These are phyloP conservation scores for Agonopterix heracliana DNA, from an alignment of 2,888 invertebrate species.

Conservation along the genomic window DNA sequence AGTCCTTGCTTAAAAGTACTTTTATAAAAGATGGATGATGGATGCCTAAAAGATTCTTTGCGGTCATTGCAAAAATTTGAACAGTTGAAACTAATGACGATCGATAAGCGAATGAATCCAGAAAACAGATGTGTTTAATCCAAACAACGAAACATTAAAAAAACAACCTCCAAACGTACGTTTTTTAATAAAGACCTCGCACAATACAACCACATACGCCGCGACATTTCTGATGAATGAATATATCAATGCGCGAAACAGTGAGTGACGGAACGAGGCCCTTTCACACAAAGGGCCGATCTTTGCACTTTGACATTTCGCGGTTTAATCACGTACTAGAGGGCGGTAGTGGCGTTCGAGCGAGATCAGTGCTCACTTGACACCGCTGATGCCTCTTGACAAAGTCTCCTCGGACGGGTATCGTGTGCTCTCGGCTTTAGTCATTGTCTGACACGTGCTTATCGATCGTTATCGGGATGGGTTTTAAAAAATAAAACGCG, in stretches of 20 bases:
- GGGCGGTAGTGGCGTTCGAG: constrained; percentile 45
- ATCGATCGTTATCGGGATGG: constrained; percentile 31
- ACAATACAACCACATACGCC: not conserved
- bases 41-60: too few relatives aligned
- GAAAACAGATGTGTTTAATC: too few relatives aligned
- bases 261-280: constrained; percentile 45
- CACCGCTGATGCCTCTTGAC: constrained; percentile 59
- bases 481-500: constrained; percentile 13
- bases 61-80: too few relatives aligned
- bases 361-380: constrained; percentile 58
- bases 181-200: not conserved
- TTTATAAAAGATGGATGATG: too few relatives aligned
- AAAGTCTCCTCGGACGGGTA: constrained; percentile 49
- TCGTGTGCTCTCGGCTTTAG: constrained; percentile 23
- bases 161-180: too few relatives aligned
- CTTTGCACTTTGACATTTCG: constrained; percentile 75
- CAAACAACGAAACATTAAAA: too few relatives aligned
- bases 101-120: too few relatives aligned
- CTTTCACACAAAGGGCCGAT: constrained; percentile 55
- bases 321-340: constrained; percentile 73
- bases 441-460: constrained; percentile 36
- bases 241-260: constrained; percentile 46
- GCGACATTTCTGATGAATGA: constrained; percentile 64
- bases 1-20: too few relatives aligned
- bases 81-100: too few relatives aligned